Evolutionary conservation across 2,113 vertebrate species (phyloP), one percentile per base, ranked within the genome.

Genomic region (Myocastor coypus): DNA sequence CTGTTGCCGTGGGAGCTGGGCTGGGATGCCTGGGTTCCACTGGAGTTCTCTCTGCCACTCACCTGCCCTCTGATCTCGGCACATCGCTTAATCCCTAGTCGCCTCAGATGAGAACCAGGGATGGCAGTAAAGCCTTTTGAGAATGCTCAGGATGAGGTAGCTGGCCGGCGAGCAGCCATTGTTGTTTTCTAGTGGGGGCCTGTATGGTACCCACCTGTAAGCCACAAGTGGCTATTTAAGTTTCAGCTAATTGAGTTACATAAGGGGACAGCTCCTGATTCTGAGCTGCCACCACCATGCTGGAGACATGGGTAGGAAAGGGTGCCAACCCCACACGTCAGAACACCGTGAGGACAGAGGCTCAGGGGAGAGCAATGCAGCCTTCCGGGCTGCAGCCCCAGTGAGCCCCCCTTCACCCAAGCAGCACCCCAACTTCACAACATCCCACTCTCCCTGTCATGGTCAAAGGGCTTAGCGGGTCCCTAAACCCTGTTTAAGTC

Each of bases 211-310:
- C 28, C 37, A 83, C 52, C 87, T 64, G 0, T 37, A 64, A 30
- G 34, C 26, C 80, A 89, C 61, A 6, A 3, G 28, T 20, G 63
- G 16, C 82, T 61, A 42, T 69, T 87, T 77, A 88, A 2, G 34
- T 95, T 83, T 94, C 52, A 95, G 28, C 82, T n/a, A n/a, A 40
- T 84, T 55, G 22, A 89, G 82, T 83, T 69, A 64, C 80, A 57
- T 34, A 26, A 55, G 57, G 78, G 19, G 42, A 66, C 94, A 77
- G 30, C 28, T 26, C n/a, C 32, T 37, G 1, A 77, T 82, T 73
- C n/a, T 52, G 55, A 20, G 26, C 59, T 55, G 40, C 83, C 24
- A 24, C 17, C 55, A n/a, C 32, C 34, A 4, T 0, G 0, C 42
- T 24, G 46, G 40, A 24, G 40, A 75, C 10, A 9, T 26, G 73